Evolutionary conservation across 2,113 vertebrate species (phyloP).

Genomic region (Pontoporia blainvillei): DNA sequence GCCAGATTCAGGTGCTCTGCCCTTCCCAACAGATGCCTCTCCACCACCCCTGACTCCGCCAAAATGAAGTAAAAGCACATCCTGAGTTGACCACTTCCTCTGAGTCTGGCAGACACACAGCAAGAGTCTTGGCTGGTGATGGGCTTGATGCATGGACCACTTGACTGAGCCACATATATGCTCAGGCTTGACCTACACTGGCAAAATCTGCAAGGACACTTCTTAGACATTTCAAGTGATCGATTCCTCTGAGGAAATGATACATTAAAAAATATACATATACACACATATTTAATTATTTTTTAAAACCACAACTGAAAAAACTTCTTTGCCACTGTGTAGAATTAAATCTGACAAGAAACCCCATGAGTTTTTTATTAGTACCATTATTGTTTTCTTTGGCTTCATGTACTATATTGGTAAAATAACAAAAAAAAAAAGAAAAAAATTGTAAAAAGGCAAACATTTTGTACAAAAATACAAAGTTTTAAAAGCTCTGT

Average conservation of each 20-base stretch:
- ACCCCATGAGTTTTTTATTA: slow-evolving; percentile 79
- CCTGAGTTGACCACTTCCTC: background rate
- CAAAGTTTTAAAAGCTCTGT: slow-evolving; percentile 88
- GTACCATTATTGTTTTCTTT: slow-evolving; percentile 84
- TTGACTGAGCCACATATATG: slow-evolving; percentile 25
- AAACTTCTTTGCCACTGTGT: slow-evolving; percentile 73
- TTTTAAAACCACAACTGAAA: slow-evolving; percentile 68
- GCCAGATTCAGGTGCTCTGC: background rate
- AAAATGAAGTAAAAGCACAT: background rate
- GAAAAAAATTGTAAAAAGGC: slow-evolving; percentile 77
- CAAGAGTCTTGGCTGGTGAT: background rate
- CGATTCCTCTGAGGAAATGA: slow-evolving; percentile 70
- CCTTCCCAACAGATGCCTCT: background rate
- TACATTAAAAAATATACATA: slow-evolving; percentile 50
- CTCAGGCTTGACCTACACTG: slow-evolving; percentile 41
- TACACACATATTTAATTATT: slow-evolving; percentile 14
- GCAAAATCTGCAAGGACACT: slow-evolving; percentile 69
- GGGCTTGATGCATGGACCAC: background rate
- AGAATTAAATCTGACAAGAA: slow-evolving; percentile 75
- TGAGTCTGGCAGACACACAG: background rate
- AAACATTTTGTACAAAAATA: slow-evolving; percentile 91
- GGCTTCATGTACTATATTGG: slow-evolving; percentile 81
- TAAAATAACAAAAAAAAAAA: slow-evolving; percentile 80
- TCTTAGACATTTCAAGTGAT: slow-evolving; percentile 73
- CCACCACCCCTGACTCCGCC: background rate